Percentiles rank a stretch among this genome's conserved stretches.
phyloP scores from a whole-genome alignment of 2,888 invertebrate genomes.

The Stegophylla sp. region DNA sequence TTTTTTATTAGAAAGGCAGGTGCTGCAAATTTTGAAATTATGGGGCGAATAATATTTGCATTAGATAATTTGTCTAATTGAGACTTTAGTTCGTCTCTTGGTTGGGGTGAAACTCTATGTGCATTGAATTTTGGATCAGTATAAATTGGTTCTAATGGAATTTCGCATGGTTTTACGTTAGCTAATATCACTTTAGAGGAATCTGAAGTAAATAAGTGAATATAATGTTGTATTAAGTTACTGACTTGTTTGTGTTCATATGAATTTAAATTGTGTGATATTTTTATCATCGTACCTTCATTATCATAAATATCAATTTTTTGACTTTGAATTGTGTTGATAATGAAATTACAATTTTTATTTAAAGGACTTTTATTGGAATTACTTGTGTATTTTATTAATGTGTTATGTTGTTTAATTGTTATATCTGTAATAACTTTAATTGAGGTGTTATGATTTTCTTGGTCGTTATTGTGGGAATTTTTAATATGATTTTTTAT shows the following conservation, averaged over 20 bases:
- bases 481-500: no score
- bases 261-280: no score
- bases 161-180: constrained; percentile 30
- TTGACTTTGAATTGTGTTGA: no score
- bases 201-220: constrained; percentile 41
- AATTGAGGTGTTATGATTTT: neutral
- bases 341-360: no score
- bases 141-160: constrained; percentile 23
- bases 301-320: no score
- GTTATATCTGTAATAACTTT: no score
- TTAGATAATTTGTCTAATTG: constrained; percentile 1
- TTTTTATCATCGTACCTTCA: no score
- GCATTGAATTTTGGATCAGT: neutral
- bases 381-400: no score
- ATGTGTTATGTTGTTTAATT: no score
- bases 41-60: neutral
- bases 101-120: constrained; percentile 27
- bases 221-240: neutral
- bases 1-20: constrained; percentile 36
- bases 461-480: no score
- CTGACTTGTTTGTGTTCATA: neutral
- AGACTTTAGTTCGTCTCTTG: constrained; percentile 34
- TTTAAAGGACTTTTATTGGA: no score
- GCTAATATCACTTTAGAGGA: neutral
- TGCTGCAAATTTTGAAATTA: constrained; percentile 11